These are phyloP conservation scores for Galago senegalensis DNA, from an alignment of 2,797 vertebrate species.

Conservation along the genomic window DNA sequence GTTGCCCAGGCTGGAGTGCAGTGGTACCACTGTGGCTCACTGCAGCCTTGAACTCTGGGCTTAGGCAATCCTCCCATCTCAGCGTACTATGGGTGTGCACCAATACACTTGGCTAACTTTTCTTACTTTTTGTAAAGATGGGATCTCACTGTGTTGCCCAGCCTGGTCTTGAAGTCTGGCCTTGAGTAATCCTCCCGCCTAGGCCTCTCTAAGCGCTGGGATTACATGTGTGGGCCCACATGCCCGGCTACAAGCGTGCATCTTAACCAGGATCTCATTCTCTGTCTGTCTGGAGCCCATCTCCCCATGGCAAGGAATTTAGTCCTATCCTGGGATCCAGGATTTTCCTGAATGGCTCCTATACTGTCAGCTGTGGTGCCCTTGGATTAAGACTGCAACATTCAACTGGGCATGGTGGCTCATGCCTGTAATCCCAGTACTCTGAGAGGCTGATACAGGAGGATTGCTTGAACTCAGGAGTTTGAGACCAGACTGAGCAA, in stretches of 20 bases:
- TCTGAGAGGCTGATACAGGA: no score
- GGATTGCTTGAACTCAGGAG: no score
- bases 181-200: background rate
- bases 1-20: background rate
- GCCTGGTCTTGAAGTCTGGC: background rate
- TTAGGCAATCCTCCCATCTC: background rate
- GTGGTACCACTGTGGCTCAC: no score
- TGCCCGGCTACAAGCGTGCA: no score
- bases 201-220: background rate
- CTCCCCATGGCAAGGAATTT: background rate
- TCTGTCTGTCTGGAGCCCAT: background rate
- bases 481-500: no score
- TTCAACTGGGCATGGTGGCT: background rate
- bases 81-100: background rate
- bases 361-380: fast-evolving
- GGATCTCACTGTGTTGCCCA: background rate
- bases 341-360: no score
- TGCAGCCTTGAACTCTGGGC: background rate
- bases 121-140: background rate
- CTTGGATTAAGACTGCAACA: fast-evolving
- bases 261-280: background rate
- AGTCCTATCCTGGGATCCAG: background rate
- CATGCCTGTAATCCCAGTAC: no score
- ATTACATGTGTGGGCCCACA: background rate
- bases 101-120: background rate